Percentiles rank a stretch among this genome's conserved stretches.
These are phyloP conservation scores for Troilus luridus DNA, from an alignment of 2,888 invertebrate species.

Conservation along the genomic window DNA sequence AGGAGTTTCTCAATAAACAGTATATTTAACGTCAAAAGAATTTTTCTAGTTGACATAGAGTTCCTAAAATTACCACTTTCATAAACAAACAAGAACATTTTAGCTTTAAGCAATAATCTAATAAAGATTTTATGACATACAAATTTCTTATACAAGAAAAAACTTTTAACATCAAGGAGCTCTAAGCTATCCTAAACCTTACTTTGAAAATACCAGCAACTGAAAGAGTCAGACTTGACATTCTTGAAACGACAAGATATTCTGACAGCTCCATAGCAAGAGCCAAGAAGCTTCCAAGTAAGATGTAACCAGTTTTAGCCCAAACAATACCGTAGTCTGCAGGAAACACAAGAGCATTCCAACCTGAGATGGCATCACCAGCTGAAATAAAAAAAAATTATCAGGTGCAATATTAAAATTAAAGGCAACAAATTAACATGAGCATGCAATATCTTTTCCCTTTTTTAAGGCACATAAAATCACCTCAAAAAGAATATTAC, in stretches of 20 bases:
- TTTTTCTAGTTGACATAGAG: too few relatives aligned
- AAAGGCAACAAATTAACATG: background rate
- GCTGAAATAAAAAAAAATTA: slow-evolving; percentile 27
- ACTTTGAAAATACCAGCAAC: slow-evolving; percentile 98
- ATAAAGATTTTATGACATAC: background rate
- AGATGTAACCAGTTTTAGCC: slow-evolving; percentile 69
- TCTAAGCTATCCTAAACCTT: slow-evolving; percentile 65
- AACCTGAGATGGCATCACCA: background rate
- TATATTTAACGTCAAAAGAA: too few relatives aligned
- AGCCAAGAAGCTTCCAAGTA: slow-evolving; percentile 87
- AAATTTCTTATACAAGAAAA: background rate
- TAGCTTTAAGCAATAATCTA: too few relatives aligned
- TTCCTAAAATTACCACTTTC: too few relatives aligned
- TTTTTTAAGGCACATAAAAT: background rate
- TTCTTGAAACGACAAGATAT: slow-evolving; percentile 92
- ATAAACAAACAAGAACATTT: too few relatives aligned
- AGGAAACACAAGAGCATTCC: slow-evolving; percentile 57
- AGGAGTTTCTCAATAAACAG: too few relatives aligned
- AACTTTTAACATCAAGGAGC: background rate
- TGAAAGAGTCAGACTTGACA: slow-evolving; percentile 95
- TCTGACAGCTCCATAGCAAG: slow-evolving; percentile 96
- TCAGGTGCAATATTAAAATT: background rate
- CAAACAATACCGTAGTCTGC: slow-evolving; percentile 58
- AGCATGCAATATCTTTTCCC: background rate
- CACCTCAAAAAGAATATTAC: background rate